Evolutionary conservation across 1,140 invertebrate genomes (phyloP).

Genomic region (Diprion similis): DNA sequence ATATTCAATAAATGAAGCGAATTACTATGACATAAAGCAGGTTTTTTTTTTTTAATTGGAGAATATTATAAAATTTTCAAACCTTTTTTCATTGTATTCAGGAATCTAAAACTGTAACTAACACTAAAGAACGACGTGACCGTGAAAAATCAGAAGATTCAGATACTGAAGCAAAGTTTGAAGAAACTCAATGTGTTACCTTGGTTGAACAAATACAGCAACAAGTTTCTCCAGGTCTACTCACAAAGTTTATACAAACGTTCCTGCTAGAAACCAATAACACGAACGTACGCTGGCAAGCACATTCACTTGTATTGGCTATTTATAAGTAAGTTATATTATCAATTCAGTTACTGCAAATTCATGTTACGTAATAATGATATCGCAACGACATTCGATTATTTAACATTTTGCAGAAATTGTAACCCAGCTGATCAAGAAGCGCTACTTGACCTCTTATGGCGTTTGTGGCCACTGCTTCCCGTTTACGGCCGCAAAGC

Average conservation of each 20-base stretch:
- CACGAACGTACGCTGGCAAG: slow-evolving; percentile 93
- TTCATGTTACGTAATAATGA: too few species aligned
- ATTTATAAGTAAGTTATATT: slow-evolving; percentile 76
- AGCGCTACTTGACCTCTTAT: slow-evolving; percentile 81
- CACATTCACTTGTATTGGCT: slow-evolving; percentile 86
- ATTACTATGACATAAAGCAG: too few species aligned
- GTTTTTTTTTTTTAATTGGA: too few species aligned
- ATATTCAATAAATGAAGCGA: too few species aligned
- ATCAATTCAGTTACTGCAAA: neutral
- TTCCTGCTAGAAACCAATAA: slow-evolving; percentile 95
- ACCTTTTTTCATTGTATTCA: slow-evolving; percentile 31
- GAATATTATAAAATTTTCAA: neutral
- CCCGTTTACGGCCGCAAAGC: slow-evolving; percentile 92
- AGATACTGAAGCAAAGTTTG: slow-evolving; percentile 71
- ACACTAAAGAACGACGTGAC: slow-evolving; percentile 61
- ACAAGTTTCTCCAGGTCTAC: slow-evolving; percentile 70
- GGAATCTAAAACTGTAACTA: slow-evolving; percentile 56
- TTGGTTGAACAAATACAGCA: slow-evolving; percentile 77
- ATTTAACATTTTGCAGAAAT: slow-evolving; percentile 62
- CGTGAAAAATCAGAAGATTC: slow-evolving; percentile 75
- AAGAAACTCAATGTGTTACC: slow-evolving; percentile 73
- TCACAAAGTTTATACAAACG: slow-evolving; percentile 85
- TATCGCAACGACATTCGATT: neutral
- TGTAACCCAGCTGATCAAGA: slow-evolving; percentile 80
- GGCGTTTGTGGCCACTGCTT: slow-evolving; percentile 90